Evolutionary conservation across 92 coral and sea anemone genomes (phyloP), one percentile per base, ranked within the genome.

Genomic region (Parazoanthus swiftii): DNA sequence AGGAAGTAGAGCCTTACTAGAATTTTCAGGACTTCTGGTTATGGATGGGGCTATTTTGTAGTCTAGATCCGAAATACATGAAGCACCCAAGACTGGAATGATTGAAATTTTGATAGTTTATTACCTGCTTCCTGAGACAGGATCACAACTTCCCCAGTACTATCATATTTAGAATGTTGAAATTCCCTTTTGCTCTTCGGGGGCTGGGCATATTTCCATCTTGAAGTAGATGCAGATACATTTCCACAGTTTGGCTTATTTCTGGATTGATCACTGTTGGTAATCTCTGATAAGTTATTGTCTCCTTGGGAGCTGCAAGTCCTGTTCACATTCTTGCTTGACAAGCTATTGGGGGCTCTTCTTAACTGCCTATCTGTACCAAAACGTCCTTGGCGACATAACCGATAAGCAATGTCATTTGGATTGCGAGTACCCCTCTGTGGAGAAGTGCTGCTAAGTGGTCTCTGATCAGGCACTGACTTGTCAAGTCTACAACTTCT

Each of bases 71-170:
- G 1, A 48, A 48, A 48, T 10, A 48, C 51, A 48, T 48, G 1
- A 48, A 48, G 51, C 51, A 48, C 51, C 8, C 51, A 48, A 48
- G 11, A 48, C 1, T 48, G 51, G 51, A 51, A 11, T 54, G 18
- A 54, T 13, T 80, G 26, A 59, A 81, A 59, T 13, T 38, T 21
- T 26, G 23, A 46, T 11, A n/a, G 7, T 25, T n/a, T 21, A 2
- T 25, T 84, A 84, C 87, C 87, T 46, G 75, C n/a, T 46, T 11
- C 77, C 38, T 84, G 54, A 39, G 80, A 76, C 10, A 76, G 26
- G 26, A 66, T 35, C 16, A 63, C 18, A 84, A 84, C 79, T 1
- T 84, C 87, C 6, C 4, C 51, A 84, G 6, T 23, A 21, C 29
- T 74, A 10, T 70, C 46, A n/a, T 71, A 68, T 51, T 16, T 39